Base-by-base conservation (phyloP, 2,888 invertebrate species). In the Cancer borealis region DNA sequence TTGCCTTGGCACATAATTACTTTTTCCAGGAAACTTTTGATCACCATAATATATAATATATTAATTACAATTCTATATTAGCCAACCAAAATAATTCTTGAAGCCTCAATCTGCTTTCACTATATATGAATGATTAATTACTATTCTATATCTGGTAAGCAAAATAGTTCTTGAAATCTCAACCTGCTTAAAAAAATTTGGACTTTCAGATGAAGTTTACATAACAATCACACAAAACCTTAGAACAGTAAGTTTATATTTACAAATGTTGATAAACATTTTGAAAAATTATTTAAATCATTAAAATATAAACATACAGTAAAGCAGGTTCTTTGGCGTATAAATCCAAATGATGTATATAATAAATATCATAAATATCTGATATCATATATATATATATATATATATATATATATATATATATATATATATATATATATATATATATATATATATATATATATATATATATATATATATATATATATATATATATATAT, bases 341-440 rank as follows among this genome's bases (percentile, higher is more conserved):
- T 60, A 49, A 39, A 90, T 90, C 46, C 39, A 88, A 46, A 39
- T 39, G 12, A 46, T 39, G 5, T 88, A 88, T 30, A 14, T 21
- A 45, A 45, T 88, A 45, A 45, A 88, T 45, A 26, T 84, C 84
- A 26, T n/a, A 26, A 84, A 88, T 88, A 88, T 88, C n/a, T 88
- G 39, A n/a, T n/a, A n/a, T n/a, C 4, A 87, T 87, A 87, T 87
- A 89, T 66, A 91, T 91, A 91, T 91, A 91, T 91, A 91, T 91
- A 91, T 91, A 91, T 91, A 91, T 91, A 91, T 91, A 91, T 91
- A 91, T 91, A 91, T 89, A 89, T 89, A 89, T 89, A 89, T 89
- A 89, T 89, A 89, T 89, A 89, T 89, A 89, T 89, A 89, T 89
- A 89, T 89, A 89, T 89, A 89, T 89, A 89, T 89, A 89, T 89